Percentiles rank a stretch among this genome's conserved stretches.
Evolutionary conservation across 2,113 vertebrate genomes (phyloP).

Genomic region (crab-eating macaque (Macaca fascicularis)): DNA sequence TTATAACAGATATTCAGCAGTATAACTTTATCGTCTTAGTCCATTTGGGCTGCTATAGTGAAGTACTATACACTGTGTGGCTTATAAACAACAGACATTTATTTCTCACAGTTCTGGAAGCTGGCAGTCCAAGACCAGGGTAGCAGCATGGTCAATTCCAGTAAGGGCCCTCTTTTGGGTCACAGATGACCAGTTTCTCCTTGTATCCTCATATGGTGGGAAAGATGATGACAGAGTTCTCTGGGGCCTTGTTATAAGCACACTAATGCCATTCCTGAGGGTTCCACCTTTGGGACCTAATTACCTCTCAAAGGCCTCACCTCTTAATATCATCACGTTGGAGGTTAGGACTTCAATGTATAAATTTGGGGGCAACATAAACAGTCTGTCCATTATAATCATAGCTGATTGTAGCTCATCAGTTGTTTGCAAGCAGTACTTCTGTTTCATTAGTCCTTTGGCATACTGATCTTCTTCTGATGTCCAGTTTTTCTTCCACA

Average conservation of each 20-base stretch:
- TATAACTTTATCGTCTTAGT: not conserved
- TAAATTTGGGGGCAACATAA: not conserved
- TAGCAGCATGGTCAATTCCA: not conserved
- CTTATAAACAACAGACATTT: not conserved
- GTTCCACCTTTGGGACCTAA: not conserved
- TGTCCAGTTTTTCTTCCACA: not conserved
- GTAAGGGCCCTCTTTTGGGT: not conserved
- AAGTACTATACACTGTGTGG: not conserved
- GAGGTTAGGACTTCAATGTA: not conserved
- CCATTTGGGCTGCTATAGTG: not conserved
- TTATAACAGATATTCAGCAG: not conserved
- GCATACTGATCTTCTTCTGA: fast-evolving
- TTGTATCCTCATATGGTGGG: not conserved
- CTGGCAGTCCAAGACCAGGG: not conserved
- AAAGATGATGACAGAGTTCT: not conserved
- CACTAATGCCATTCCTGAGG: not conserved
- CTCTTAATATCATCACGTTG: not conserved
- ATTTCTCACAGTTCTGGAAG: not conserved
- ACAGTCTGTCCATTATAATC: too few relatives aligned
- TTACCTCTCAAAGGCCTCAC: not conserved
- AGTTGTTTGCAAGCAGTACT: too few relatives aligned
- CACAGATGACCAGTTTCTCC: not conserved
- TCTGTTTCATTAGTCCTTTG: not conserved
- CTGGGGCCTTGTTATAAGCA: not conserved
- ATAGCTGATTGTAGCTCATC: not conserved